phyloP scores from a whole-genome alignment of 1,140 invertebrate genomes.

The Drosophila pandora region DNA sequence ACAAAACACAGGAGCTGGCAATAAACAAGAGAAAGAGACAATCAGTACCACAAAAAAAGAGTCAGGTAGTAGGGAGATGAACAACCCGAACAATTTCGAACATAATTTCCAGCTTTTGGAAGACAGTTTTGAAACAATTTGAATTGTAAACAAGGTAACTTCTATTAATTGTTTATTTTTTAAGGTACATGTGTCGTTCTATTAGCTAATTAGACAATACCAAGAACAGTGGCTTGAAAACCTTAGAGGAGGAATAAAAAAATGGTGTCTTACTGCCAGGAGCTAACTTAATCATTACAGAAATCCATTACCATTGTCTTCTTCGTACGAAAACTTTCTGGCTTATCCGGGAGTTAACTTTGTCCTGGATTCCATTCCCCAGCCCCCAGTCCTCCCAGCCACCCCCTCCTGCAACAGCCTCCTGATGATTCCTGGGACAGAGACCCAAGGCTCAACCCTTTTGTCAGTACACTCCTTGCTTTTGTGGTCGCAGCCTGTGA shows the following conservation, averaged over 20 bases:
- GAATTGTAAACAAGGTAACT: not conserved
- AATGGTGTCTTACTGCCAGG: not conserved
- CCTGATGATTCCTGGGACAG: not conserved
- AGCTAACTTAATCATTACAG: conserved; percentile 25
- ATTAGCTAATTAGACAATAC: conserved; percentile 16
- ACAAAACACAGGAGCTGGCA: conserved; percentile 28
- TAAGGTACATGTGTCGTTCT: not conserved
- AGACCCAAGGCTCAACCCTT: conserved; percentile 21
- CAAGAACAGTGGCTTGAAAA: not conserved
- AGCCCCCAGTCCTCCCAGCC: not conserved
- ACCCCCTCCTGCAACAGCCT: not conserved
- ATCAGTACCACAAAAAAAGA: too few relatives aligned
- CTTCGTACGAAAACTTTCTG: conserved; percentile 24
- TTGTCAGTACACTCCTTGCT: conserved; percentile 14
- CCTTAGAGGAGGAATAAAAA: not conserved
- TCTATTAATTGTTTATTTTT: not conserved
- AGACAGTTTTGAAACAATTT: too few relatives aligned
- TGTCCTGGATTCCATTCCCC: not conserved
- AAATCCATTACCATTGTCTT: conserved; percentile 38
- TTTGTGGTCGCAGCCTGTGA: conserved; percentile 51
- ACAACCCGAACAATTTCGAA: too few relatives aligned
- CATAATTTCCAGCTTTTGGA: too few relatives aligned
- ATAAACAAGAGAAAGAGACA: too few relatives aligned
- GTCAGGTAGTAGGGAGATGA: too few relatives aligned
- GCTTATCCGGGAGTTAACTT: conserved; percentile 6